Evolutionary conservation across 2,113 vertebrate genomes (phyloP).

Genomic region (Tachycineta bicolor): DNA sequence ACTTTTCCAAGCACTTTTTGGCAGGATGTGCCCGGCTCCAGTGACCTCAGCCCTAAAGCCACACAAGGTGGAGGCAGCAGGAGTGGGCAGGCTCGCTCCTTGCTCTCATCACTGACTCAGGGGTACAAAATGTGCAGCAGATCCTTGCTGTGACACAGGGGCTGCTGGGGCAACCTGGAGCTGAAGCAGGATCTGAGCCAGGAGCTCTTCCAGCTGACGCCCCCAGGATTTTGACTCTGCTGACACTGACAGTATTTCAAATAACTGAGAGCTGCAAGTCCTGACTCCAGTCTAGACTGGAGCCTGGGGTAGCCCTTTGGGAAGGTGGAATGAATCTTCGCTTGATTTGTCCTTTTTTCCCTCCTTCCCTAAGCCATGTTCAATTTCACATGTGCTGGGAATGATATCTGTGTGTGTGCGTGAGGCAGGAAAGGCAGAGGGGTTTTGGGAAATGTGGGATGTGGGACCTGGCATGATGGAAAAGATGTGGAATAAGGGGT

Average conservation of each 20-base stretch:
- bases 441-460: background rate
- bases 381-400: background rate
- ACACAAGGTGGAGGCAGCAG: background rate
- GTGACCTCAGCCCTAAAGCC: background rate
- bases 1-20: background rate
- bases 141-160: background rate
- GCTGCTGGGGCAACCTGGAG: background rate
- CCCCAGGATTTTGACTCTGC: background rate
- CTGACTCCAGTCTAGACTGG: background rate
- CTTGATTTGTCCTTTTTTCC: background rate
- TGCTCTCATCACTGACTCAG: background rate
- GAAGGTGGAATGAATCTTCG: background rate
- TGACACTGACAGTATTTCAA: slow-evolving; percentile 1
- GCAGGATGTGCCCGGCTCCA: background rate
- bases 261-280: slow-evolving; percentile 13
- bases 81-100: accelerated
- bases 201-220: background rate
- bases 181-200: background rate
- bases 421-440: background rate
- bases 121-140: background rate
- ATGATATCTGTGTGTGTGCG: background rate
- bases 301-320: background rate
- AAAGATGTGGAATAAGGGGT: background rate
- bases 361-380: background rate
- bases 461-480: background rate